A percentile compares a stretch with the other conserved stretches of the same genome.
phyloP scores from a whole-genome alignment of 2,113 vertebrate species.

The Barbus barbus region DNA sequence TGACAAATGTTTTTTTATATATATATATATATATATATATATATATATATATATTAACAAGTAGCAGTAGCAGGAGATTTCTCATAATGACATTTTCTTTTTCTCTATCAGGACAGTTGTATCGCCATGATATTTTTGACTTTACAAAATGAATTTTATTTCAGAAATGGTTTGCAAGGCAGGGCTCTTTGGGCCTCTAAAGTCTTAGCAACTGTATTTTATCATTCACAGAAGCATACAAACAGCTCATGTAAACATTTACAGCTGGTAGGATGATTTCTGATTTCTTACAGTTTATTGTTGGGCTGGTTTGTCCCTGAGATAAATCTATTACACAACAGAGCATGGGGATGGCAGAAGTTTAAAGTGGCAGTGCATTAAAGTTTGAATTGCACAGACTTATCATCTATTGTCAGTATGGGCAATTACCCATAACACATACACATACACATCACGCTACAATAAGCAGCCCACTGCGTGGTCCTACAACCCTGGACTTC shows the following conservation, averaged over 20 bases:
- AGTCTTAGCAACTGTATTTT: neutral
- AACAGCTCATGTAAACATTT: neutral
- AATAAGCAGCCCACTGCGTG: neutral
- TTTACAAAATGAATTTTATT: neutral
- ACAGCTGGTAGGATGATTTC: neutral
- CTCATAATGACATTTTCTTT: too few relatives aligned
- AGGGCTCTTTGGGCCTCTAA: neutral
- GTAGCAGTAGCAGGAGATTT: too few relatives aligned
- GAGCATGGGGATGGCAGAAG: neutral
- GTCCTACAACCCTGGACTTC: conserved; percentile 61
- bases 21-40: too few relatives aligned
- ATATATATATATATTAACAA: too few relatives aligned
- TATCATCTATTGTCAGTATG: conserved; percentile 27
- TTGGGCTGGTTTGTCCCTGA: conserved; percentile 8
- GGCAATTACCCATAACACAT: conserved; percentile 59
- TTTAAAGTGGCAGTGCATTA: neutral
- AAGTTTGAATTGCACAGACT: neutral
- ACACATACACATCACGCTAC: conserved; percentile 14
- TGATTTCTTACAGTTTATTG: neutral
- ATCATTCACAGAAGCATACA: neutral
- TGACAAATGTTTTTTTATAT: too few relatives aligned
- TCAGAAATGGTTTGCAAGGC: neutral
- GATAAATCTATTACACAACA: conserved; percentile 23
- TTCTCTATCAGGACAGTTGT: too few relatives aligned
- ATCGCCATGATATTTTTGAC: too few relatives aligned